A percentile compares a stretch with the other conserved stretches of the same genome.
phyloP scores from a whole-genome alignment of 2,888 invertebrate species.

The Mycalesis mineus region DNA sequence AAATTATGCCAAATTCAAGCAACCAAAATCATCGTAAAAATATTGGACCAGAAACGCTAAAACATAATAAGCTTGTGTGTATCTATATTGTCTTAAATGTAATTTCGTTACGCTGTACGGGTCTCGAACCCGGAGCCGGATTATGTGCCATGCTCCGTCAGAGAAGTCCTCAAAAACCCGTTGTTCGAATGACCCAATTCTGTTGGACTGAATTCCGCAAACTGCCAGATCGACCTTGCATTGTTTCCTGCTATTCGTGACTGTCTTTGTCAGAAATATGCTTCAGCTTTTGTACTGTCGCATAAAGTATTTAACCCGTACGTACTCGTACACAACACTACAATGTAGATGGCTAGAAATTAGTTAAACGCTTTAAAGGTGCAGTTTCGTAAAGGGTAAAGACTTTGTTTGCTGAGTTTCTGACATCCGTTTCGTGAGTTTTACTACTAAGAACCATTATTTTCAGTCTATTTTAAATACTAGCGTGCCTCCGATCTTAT shows the following conservation, averaged over 20 bases:
- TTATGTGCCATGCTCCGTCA: neutral
- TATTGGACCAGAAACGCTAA: too few species aligned
- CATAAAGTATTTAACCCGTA: slow-evolving; percentile 8
- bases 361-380: neutral
- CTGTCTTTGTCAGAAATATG: slow-evolving; percentile 4
- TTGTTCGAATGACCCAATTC: slow-evolving; percentile 14
- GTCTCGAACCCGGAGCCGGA: neutral
- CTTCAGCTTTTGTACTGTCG: neutral
- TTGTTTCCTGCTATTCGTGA: slow-evolving; percentile 13
- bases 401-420: too few species aligned
- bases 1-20: too few species aligned
- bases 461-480: too few species aligned
- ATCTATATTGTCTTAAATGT: neutral
- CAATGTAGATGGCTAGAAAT: neutral
- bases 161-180: slow-evolving; percentile 1
- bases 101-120: neutral
- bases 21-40: too few species aligned
- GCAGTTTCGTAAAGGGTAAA: too few species aligned
- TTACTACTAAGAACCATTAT: too few species aligned
- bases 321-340: neutral
- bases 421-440: too few species aligned
- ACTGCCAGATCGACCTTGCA: slow-evolving; percentile 13
- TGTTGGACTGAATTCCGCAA: slow-evolving; percentile 5
- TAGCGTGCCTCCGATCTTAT: too few species aligned
- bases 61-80: too few species aligned